phyloP scores from a whole-genome alignment of 2,113 vertebrate genomes.

The Sorex araneus region DNA sequence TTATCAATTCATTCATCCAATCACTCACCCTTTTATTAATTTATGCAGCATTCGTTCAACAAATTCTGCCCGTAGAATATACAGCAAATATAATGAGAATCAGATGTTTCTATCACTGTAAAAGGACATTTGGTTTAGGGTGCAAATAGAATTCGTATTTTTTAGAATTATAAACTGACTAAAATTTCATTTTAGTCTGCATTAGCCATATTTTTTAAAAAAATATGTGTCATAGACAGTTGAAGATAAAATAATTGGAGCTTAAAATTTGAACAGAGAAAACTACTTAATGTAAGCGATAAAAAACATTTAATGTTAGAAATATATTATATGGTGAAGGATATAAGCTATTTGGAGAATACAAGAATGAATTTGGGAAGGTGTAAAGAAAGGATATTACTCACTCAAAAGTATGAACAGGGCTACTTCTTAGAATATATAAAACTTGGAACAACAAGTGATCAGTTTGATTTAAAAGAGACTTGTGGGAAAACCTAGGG shows the following conservation, averaged over 20 bases:
- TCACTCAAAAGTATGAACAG: neutral
- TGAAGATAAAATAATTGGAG: neutral
- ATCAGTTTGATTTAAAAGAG: neutral
- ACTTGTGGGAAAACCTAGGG: neutral
- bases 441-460: neutral
- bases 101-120: neutral
- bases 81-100: slow-evolving; percentile 2
- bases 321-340: neutral
- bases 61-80: neutral
- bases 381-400: neutral
- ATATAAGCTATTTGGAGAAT: neutral
- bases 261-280: slow-evolving; percentile 4
- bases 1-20: neutral
- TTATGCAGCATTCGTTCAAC: neutral
- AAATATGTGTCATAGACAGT: neutral
- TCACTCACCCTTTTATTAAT: neutral
- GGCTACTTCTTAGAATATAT: neutral
- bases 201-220: slow-evolving; percentile 26
- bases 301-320: neutral
- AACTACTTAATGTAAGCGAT: neutral
- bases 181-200: neutral
- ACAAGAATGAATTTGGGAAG: neutral
- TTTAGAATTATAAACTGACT: neutral
- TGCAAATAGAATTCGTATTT: neutral
- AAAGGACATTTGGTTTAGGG: slow-evolving; percentile 3